Evolutionary conservation across 2,797 vertebrate genomes (phyloP).

Genomic region (Cercopithecus neglectus): DNA sequence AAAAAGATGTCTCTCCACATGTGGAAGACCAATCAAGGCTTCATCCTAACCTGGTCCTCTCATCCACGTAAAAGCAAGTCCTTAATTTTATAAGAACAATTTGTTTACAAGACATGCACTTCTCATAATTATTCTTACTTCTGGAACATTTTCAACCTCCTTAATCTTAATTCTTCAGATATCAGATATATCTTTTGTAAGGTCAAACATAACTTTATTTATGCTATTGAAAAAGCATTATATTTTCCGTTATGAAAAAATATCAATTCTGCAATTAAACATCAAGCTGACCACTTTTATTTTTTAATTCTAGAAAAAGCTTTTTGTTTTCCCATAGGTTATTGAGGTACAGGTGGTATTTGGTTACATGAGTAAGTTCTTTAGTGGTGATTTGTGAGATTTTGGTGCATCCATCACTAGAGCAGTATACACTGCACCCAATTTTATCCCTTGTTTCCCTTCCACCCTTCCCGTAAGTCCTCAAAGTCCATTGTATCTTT

Average conservation of each 20-base stretch:
- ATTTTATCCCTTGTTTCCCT: not conserved
- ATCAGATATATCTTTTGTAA: not conserved
- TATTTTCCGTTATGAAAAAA: slow-evolving; percentile 24
- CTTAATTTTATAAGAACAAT: not conserved
- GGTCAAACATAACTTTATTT: not conserved
- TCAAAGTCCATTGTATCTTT: not conserved
- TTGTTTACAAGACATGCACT: not conserved
- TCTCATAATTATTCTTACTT: slow-evolving; percentile 18
- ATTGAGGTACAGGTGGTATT: too few species aligned
- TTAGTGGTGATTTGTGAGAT: too few species aligned
- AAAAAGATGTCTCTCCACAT: not conserved
- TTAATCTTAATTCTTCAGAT: slow-evolving; percentile 37
- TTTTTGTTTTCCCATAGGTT: too few species aligned
- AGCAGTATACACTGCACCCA: not conserved
- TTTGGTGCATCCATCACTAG: not conserved
- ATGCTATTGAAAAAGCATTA: not conserved
- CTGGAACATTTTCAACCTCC: not conserved
- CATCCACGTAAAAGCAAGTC: not conserved
- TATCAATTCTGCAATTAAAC: not conserved
- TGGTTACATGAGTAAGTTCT: too few species aligned
- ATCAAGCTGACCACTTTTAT: not conserved
- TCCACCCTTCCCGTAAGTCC: not conserved
- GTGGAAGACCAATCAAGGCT: not conserved
- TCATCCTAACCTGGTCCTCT: slow-evolving; percentile 4
- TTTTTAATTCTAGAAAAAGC: slow-evolving; percentile 6